Conservation (phyloP, 2,888 invertebrate genomes). For the Brenthis hecate region DNA sequence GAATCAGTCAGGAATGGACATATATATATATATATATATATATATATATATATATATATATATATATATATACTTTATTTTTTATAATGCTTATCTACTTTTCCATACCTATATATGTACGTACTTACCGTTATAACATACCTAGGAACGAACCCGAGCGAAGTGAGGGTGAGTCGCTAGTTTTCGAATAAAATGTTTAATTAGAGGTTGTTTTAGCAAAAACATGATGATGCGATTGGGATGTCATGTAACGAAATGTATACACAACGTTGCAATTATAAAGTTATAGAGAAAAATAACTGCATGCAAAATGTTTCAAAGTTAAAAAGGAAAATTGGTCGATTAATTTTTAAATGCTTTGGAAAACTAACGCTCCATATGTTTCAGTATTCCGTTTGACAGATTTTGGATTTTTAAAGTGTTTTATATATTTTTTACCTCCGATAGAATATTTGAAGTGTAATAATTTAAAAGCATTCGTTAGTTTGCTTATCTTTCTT, state of each 20-base stretch:
- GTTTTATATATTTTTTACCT: conserved; percentile 12
- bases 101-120: too few relatives aligned
- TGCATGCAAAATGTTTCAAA: conserved; percentile 6
- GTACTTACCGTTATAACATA: too few relatives aligned
- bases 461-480: conserved; percentile 1
- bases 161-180: too few relatives aligned
- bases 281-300: conserved; percentile 5
- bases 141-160: too few relatives aligned
- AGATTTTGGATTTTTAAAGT: conserved; percentile 13
- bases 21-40: too few relatives aligned
- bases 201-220: conserved; percentile 20
- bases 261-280: conserved; percentile 8
- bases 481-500: neutral
- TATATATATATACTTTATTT: too few relatives aligned
- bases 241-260: conserved; percentile 20
- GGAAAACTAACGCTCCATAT: conserved; percentile 20
- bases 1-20: too few relatives aligned
- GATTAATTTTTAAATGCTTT: conserved; percentile 22
- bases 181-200: conserved; percentile 12
- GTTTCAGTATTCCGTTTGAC: conserved; percentile 21
- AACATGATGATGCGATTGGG: conserved; percentile 17
- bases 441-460: conserved; percentile 3
- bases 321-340: conserved; percentile 23
- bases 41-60: too few relatives aligned
- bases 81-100: too few relatives aligned